Evolutionary conservation across 1,140 invertebrate species (phyloP), one percentile per base, ranked within the genome.

Genomic region (Drosophila sturtevanti): DNA sequence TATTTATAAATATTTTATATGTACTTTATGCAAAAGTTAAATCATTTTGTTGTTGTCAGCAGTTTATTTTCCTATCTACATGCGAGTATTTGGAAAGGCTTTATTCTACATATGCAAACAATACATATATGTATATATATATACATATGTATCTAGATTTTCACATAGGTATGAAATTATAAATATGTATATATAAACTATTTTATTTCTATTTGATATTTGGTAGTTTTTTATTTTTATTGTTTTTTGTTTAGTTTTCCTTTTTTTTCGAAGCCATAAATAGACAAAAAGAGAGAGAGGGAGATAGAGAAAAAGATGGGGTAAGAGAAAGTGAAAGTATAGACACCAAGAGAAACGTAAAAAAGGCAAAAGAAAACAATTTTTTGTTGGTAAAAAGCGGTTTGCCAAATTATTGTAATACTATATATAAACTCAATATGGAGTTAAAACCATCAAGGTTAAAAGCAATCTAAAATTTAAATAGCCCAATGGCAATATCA

Each of bases 371-470:
- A 67, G 64, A 72, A 76, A 85, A 79, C 78, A 79, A n/a, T n/a
- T n/a, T 86, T 87, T 86, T 86, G 82, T 51, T 82, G 82, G 72
- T 86, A 48, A 86, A 81, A 78, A 16, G 79, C 79, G 79, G 82
- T 81, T 87, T 75, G 82, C 82, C 82, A 86, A 86, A 86, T 86
- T 87, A 87, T 87, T 86, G 78, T 86, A 81, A 71, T 79, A 81
- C 82, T 68, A 79, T 78, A 86, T 79, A 79, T n/a, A n/a, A n/a
- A n/a, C n/a, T n/a, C n/a, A 87, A 87, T 78, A 86, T 86, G 71
- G 63, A 61, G 81, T 76, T 79, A 54, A 82, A 85, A 80, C 64
- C n/a, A n/a, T n/a, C n/a, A n/a, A n/a, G n/a, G n/a, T n/a, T n/a
- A n/a, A n/a, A n/a, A n/a, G n/a, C n/a, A n/a, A n/a, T n/a, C n/a